These are phyloP conservation scores for Acropora yongei DNA, from an alignment of 64 coral and sea anemone species.

Conservation along the genomic window DNA sequence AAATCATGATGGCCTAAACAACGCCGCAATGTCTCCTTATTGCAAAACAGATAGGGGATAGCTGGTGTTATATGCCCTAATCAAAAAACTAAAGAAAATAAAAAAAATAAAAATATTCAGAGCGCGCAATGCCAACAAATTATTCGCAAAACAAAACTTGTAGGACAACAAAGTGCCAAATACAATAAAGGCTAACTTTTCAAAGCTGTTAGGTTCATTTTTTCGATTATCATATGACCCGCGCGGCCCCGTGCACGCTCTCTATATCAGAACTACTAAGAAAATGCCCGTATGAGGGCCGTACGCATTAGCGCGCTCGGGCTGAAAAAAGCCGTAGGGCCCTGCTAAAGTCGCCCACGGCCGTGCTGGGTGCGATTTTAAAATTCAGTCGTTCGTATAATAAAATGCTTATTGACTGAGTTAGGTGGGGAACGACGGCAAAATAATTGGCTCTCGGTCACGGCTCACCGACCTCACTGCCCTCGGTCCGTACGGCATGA, in stretches of 20 bases:
- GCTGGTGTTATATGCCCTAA: conserved; percentile 2
- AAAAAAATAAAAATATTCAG: background rate
- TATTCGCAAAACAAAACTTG: conserved; percentile 6
- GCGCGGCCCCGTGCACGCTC: too few relatives aligned
- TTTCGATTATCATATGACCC: too few relatives aligned
- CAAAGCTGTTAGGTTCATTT: conserved; percentile 2
- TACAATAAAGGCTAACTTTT: conserved; percentile 3
- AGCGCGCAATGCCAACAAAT: background rate
- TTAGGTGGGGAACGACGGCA: background rate
- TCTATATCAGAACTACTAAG: background rate
- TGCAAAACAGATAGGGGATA: background rate
- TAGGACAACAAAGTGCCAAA: background rate
- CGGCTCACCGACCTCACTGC: too few relatives aligned
- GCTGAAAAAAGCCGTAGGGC: background rate
- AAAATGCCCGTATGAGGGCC: background rate
- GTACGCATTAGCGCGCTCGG: background rate
- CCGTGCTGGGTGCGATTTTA: background rate
- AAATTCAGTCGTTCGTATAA: background rate
- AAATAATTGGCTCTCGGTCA: too few relatives aligned
- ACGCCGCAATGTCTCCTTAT: background rate
- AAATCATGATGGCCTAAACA: conserved; percentile 1
- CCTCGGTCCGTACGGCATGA: too few relatives aligned
- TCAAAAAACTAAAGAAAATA: too few relatives aligned
- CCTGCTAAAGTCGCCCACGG: background rate
- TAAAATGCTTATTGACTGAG: background rate